Evolutionary conservation across 2,888 invertebrate genomes (phyloP), one percentile per base, ranked within the genome.

Genomic region (Luffia ferchaultella): DNA sequence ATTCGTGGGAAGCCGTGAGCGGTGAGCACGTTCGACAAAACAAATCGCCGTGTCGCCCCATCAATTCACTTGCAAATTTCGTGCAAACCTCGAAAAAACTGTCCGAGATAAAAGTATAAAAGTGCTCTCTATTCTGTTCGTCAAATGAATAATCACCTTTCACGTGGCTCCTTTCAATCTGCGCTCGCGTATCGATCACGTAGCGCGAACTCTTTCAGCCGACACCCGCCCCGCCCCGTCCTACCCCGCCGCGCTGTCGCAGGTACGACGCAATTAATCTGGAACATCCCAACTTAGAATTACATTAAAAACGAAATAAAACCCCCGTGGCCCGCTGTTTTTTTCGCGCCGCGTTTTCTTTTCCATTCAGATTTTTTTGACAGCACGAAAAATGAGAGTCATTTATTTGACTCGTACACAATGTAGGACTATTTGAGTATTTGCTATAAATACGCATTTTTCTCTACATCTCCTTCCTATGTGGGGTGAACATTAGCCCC

Each of bases 361-460:
- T 77, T 74, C 75, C 80, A 82, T 83, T 83, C 82, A 82, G 79
- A 78, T 83, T 83, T 83, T 84, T 85, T 85, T 85, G 85, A 85
- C 85, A 84, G 74, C 69, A 77, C 80, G 85, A 85, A 76, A 85
- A 84, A 85, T 85, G 78, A 82, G 71, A 62, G 69, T 80, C 84
- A 85, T 85, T 84, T 85, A 85, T 85, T 83, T 79, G 82, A 80
- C 77, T 83, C 84, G 80, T 78, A 83, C 80, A 85, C 84, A 84
- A 84, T 84, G 83, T 84, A 77, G 77, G 78, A 76, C 82, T 83
- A 83, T 85, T 85, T 83, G 85, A 83, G 83, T 85, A 85, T 85
- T 85, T 84, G 84, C 84, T 84, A 83, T 84, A 83, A 83, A 84
- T 83, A 83, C 82, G 80, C 67, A 83, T 83, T 83, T 82, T 83